Evolutionary conservation across 2,113 vertebrate species (phyloP), one percentile per base, ranked within the genome.

Genomic region (Etheostoma spectabile): DNA sequence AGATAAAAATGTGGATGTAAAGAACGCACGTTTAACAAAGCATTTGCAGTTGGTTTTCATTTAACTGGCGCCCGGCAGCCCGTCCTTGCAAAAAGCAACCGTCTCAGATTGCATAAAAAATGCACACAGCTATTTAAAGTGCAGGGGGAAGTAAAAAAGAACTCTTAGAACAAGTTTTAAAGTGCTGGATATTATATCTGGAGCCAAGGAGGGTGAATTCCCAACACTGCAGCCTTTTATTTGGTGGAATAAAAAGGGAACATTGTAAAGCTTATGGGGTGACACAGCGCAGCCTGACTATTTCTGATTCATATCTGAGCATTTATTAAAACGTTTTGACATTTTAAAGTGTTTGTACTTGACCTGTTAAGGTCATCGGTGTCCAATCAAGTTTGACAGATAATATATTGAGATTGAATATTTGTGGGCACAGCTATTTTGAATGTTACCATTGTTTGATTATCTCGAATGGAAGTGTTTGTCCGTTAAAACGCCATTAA

Each of bases 41-140:
- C 72, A 78, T 65, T 71, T 45, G 71, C 81, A 76, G 62, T 77
- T 38, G 80, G 71, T 77, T 90, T 84, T 86, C 56, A 77, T 82
- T 90, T 77, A 69, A 74, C 76, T 86, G 86, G 90, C 80, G 86
- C 85, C 86, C 77, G 79, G 35, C 38, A 46, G 66, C 18, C 46
- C 22, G 51, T 53, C 42, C 35, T 56, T 27, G 19, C 42, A 68
- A 66, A 42, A 78, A 61, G 49, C 52, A 72, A 49, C 15, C 33
- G 61, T 69, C 71, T 88, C 77, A 75, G 33, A 85, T 79, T 80
- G 76, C 88, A 55, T 77, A 86, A 77, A 83, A 90, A 77, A 81
- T 85, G 72, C 76, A 69, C 52, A 52, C 46, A 65, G 60, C 16
- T 77, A 45, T 84, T 85, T 79, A 38, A 75, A 85, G 45, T 67